Conservation (phyloP, 2,888 invertebrate genomes). For the Morinoia aosen region DNA sequence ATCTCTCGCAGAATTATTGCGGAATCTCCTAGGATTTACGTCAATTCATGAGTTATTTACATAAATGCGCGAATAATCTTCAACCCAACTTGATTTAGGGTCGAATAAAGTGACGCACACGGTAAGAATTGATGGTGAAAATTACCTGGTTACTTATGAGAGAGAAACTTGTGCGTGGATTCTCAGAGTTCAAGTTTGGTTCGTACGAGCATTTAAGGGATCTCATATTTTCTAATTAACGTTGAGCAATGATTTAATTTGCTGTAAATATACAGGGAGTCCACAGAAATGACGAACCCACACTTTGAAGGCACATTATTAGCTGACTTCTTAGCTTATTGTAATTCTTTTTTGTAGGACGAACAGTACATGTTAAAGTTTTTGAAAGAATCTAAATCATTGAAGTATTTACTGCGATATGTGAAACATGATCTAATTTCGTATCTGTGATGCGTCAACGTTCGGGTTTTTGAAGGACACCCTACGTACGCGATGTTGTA, state of each 20-base stretch:
- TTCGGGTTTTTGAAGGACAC: not conserved
- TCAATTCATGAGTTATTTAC: not conserved
- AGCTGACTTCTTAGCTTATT: too few relatives aligned
- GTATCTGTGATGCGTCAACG: too few relatives aligned
- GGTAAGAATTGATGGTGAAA: not conserved
- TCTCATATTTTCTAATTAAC: not conserved
- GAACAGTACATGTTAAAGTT: too few relatives aligned
- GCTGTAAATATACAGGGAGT: too few relatives aligned
- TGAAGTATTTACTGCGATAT: too few relatives aligned
- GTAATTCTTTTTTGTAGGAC: too few relatives aligned
- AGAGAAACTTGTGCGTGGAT: not conserved
- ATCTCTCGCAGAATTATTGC: slow-evolving; percentile 9
- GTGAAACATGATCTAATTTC: too few relatives aligned
- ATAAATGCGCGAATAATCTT: not conserved
- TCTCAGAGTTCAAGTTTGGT: not conserved
- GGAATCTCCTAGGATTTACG: not conserved
- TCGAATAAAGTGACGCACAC: not conserved
- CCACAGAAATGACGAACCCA: too few relatives aligned
- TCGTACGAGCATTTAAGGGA: not conserved
- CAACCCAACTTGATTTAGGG: not conserved
- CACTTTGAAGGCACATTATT: too few relatives aligned
- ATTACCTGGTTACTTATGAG: not conserved
- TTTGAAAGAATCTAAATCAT: too few relatives aligned
- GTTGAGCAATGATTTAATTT: too few relatives aligned
- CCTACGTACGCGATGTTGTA: not conserved